A percentile compares a stretch with the other conserved stretches of the same genome.
These are phyloP conservation scores for Lissonota sp. DNA, from an alignment of 2,888 invertebrate genomes.

Conservation along the genomic window DNA sequence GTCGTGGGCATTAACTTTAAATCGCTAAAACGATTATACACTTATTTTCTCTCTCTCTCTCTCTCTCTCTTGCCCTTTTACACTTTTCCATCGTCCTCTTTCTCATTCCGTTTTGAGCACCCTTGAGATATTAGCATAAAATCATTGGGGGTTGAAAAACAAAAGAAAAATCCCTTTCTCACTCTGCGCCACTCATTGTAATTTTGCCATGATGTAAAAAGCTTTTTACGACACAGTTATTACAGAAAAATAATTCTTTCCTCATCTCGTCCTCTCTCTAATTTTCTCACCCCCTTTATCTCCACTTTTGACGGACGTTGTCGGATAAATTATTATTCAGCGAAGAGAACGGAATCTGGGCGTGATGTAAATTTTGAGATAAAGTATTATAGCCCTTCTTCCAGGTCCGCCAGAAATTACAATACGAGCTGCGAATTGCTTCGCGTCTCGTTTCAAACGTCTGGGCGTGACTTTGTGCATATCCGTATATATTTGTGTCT, in stretches of 20 bases:
- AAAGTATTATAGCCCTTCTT: slow-evolving; percentile 4
- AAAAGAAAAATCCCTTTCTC: slow-evolving; percentile 43
- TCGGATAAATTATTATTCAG: slow-evolving; percentile 33
- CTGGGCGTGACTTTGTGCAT: not conserved
- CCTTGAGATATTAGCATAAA: slow-evolving; percentile 57
- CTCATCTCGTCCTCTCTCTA: too few relatives aligned
- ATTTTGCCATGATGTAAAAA: not conserved
- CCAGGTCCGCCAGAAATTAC: not conserved
- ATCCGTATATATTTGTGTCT: too few relatives aligned
- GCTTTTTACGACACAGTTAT: slow-evolving; percentile 15
- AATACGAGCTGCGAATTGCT: slow-evolving; percentile 12
- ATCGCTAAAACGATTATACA: slow-evolving; percentile 60
- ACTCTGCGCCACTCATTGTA: slow-evolving; percentile 10
- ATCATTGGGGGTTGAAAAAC: slow-evolving; percentile 32
- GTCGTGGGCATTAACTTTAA: slow-evolving; percentile 59
- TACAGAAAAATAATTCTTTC: slow-evolving; percentile 1
- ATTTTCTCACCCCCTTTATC: not conserved
- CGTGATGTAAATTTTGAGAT: slow-evolving; percentile 8
- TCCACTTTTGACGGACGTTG: not conserved
- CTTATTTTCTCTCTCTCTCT: not conserved
- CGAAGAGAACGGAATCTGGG: not conserved
- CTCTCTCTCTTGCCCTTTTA: slow-evolving; percentile 2
- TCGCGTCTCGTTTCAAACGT: slow-evolving; percentile 19
- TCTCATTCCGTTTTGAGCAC: slow-evolving; percentile 29
- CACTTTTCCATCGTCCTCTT: slow-evolving; percentile 23